Conservation (phyloP, 2,888 invertebrate genomes). For the Lepidochrysops patricia region DNA sequence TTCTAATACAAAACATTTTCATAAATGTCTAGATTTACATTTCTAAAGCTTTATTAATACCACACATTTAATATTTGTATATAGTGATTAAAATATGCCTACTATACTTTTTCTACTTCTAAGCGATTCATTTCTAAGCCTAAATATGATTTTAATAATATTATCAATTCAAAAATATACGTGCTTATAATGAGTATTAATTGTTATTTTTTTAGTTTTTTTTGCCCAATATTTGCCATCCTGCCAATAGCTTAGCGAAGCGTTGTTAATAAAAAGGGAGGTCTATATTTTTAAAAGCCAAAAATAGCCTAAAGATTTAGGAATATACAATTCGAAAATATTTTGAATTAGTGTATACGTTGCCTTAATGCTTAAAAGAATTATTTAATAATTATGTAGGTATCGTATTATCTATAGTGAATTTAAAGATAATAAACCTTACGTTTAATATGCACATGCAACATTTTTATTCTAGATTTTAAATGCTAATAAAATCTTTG, state of each 20-base stretch:
- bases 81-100: background rate
- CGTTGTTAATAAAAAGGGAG: background rate
- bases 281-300: background rate
- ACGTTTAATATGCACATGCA: background rate
- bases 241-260: background rate
- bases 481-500: background rate
- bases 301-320: background rate
- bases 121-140: background rate
- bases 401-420: background rate
- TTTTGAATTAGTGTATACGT: background rate
- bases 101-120: background rate
- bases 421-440: background rate
- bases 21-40: background rate
- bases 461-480: background rate
- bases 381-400: background rate
- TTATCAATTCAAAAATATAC: no score
- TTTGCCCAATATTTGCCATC: background rate
- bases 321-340: background rate
- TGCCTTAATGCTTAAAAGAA: background rate
- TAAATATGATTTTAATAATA: no score
- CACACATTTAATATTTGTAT: background rate
- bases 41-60: background rate
- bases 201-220: background rate
- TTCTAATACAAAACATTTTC: background rate
- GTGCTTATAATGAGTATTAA: background rate